Percentiles rank a stretch among this genome's conserved stretches.
phyloP scores from a whole-genome alignment of 1,140 invertebrate genomes.

The Drepana arcuata region DNA sequence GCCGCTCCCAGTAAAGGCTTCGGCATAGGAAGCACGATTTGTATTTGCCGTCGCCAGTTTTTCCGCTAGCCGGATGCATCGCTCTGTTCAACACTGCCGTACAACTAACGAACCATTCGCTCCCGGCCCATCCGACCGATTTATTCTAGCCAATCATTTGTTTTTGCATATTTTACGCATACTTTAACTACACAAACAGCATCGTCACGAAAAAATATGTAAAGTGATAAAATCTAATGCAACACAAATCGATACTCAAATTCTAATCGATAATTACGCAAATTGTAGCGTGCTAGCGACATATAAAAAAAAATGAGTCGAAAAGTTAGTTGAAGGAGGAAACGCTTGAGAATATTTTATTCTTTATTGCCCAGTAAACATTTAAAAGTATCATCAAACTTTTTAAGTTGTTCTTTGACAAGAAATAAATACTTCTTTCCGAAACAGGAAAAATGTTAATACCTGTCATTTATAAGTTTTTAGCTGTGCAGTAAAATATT shows the following conservation, averaged over 20 bases:
- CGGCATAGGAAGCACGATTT: slow-evolving; percentile 39
- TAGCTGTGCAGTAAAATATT: slow-evolving; percentile 19
- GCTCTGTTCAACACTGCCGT: slow-evolving; percentile 30
- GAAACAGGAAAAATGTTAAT: slow-evolving; percentile 20
- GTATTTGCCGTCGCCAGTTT: slow-evolving; percentile 50
- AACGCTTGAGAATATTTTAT: slow-evolving; percentile 7
- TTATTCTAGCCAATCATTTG: slow-evolving; percentile 37
- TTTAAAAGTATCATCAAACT: slow-evolving; percentile 12
- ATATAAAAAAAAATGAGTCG: too few relatives aligned
- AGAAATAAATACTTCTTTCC: slow-evolving; percentile 20
- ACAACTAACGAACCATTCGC: slow-evolving; percentile 53
- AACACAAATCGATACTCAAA: too few relatives aligned
- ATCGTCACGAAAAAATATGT: too few relatives aligned
- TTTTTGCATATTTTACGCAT: slow-evolving; percentile 21
- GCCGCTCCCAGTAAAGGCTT: background rate
- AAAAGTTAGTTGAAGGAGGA: too few relatives aligned
- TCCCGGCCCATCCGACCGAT: slow-evolving; percentile 31
- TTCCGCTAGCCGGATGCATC: slow-evolving; percentile 35
- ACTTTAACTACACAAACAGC: too few relatives aligned
- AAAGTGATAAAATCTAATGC: too few relatives aligned
- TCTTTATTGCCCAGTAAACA: slow-evolving; percentile 1
- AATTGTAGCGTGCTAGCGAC: too few relatives aligned
- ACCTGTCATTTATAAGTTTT: slow-evolving; percentile 22
- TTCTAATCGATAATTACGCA: too few relatives aligned
- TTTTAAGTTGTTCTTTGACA: slow-evolving; percentile 15